Conservation (phyloP, 2,888 invertebrate genomes). For the Synanthedon andrenaeformis region DNA sequence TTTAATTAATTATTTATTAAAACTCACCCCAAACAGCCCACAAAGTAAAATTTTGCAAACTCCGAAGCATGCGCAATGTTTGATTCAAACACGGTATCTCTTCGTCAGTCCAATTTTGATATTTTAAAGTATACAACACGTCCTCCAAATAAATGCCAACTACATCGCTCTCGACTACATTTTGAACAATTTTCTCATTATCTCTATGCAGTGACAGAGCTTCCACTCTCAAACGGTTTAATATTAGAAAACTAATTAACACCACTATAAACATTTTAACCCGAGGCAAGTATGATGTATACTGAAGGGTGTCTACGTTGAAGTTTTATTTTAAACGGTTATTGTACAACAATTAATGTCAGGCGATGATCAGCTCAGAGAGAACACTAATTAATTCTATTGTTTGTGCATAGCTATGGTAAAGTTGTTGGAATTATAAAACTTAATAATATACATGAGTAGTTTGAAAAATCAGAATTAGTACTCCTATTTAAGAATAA, state of each 20-base stretch:
- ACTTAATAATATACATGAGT: too few species aligned
- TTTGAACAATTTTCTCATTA: slow-evolving; percentile 4
- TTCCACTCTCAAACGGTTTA: slow-evolving; percentile 2
- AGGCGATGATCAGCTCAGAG: slow-evolving; percentile 19
- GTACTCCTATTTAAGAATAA: too few species aligned
- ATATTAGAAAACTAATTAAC: not conserved
- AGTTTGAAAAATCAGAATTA: too few species aligned
- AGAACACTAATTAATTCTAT: not conserved
- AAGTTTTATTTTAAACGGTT: slow-evolving; percentile 25
- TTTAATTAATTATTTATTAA: too few species aligned
- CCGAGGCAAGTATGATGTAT: not conserved
- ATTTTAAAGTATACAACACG: slow-evolving; percentile 41
- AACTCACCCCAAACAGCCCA: slow-evolving; percentile 71
- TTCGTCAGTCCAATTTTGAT: slow-evolving; percentile 42
- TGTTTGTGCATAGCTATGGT: not conserved
- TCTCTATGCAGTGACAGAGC: slow-evolving; percentile 4
- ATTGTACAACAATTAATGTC: slow-evolving; percentile 26
- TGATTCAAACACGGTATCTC: slow-evolving; percentile 44
- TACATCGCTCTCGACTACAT: slow-evolving; percentile 15
- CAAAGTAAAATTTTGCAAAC: slow-evolving; percentile 63
- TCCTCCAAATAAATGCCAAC: slow-evolving; percentile 47
- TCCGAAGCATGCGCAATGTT: slow-evolving; percentile 36
- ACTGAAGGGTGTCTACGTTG: slow-evolving; percentile 5
- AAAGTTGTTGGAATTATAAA: too few species aligned
- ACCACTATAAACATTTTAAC: slow-evolving; percentile 1